Base-by-base conservation (phyloP, 2,113 vertebrate species). In the Mormyrus iriodes region DNA sequence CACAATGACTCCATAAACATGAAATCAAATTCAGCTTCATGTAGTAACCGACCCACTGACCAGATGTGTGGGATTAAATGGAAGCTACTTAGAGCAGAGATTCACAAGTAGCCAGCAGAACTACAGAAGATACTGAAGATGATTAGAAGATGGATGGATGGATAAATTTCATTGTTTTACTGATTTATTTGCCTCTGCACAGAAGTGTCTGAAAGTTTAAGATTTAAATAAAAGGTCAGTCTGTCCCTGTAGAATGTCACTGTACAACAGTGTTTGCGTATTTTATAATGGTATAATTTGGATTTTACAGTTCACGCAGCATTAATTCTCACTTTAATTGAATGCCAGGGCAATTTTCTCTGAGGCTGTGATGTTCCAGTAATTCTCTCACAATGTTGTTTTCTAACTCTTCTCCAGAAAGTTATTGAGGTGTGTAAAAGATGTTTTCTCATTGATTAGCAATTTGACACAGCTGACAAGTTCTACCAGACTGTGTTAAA, bases 261-360 rank as follows among this genome's bases (percentile, higher is more conserved):
- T 89, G 52, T 88, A 27, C 53, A 83, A 86, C 73, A 61, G 88
- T 24, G 88, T 88, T 88, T 88, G 79, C 76, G 79, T 55, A 84
- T 84, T 83, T 89, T 44, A 87, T 85, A 85, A 73, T 49, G 53
- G 85, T 85, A 88, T 89, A n/a, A 89, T 89, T 86, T 76, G 53
- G 58, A 86, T 91, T 90, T 86, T 88, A 89, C 89, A 46, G 88
- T 85, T 91, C 86, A 52, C 51, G 58, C 65, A 79, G 82, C 90
- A 88, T 86, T 89, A 79, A 90, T 90, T 90, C 55, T 85, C 58
- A 86, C 88, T 89, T 90, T 84, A 89, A 90, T 83, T 65, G 79
- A 84, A 85, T 79, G 85, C 19, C 90, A 91, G 53, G n/a, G 82
- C 89, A 89, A 88, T 88, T 91, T 90, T 90, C 76, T 90, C 88